Percentiles rank a stretch among this genome's conserved stretches.
phyloP scores from a whole-genome alignment of 2,888 invertebrate genomes.

The Actias luna region DNA sequence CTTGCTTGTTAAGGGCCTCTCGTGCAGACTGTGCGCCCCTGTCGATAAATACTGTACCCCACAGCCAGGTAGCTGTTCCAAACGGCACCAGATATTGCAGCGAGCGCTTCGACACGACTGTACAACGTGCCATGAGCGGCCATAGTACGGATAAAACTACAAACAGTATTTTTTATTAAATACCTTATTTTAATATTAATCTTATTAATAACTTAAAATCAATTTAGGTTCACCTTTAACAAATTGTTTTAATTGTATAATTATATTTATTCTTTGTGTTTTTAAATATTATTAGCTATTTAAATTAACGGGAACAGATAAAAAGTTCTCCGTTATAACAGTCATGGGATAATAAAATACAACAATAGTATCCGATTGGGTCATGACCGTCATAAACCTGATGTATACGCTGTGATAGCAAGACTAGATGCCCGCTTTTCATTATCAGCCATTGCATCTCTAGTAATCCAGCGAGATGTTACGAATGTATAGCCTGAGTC shows the following conservation, averaged over 20 bases:
- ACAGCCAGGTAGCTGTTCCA: conserved; percentile 92
- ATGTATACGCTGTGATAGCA: too few relatives aligned
- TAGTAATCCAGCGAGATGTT: too few relatives aligned
- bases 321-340: too few relatives aligned
- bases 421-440: too few relatives aligned
- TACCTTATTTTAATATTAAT: too few relatives aligned
- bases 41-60: conserved; percentile 95
- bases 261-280: not conserved
- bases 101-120: conserved; percentile 92
- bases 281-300: not conserved
- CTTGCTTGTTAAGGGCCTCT: conserved; percentile 87
- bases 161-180: conserved; percentile 23
- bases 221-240: too few relatives aligned
- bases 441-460: too few relatives aligned
- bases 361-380: too few relatives aligned
- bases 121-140: conserved; percentile 90
- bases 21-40: conserved; percentile 88
- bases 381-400: too few relatives aligned
- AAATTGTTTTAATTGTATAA: not conserved
- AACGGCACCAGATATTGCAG: conserved; percentile 92
- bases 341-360: too few relatives aligned
- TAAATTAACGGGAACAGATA: not conserved
- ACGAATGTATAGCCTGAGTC: too few relatives aligned
- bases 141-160: conserved; percentile 89
- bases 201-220: too few relatives aligned